Evolutionary conservation across 2,888 invertebrate genomes (phyloP), one percentile per base, ranked within the genome.

Genomic region (Pycnomerus fuliginosus): DNA sequence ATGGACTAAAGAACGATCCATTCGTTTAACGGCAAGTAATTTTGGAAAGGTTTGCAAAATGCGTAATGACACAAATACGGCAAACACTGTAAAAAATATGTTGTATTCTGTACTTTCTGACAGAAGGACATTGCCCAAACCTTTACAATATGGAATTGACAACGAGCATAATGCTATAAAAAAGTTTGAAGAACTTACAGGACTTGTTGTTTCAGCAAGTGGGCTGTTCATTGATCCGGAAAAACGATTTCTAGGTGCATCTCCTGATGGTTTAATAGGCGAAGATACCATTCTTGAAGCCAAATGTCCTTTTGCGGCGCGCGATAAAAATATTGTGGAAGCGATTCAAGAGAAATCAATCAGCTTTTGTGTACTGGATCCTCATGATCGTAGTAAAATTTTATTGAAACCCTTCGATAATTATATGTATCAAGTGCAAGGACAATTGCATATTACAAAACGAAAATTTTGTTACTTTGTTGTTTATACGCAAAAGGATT

Each of bases 191-290:
- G 38, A 41, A 10, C 16, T 13, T 8, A 20, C 17, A 10, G 41
- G 35, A 2, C 37, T 52, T 22, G 33, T 44, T 3, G 49, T 56
- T 7, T 20, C 16, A 2, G 16, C 27, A 3, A 55, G 59, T 32
- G 63, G 61, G n/a, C 44, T 61, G 14, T 57, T 61, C 37, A 51
- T 60, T 14, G 61, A 61, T 41, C 14, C 28, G 15, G 36, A 55
- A 16, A 16, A 33, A n/a, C 43, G 20, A 5, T 53, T 44, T 31
- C 38, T 58, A 3, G 58, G 53, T 3, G 56, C 56, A 30, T 50
- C 52, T 20, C 55, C 57, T 1, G 59, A 60, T 40, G 53, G 55
- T 14, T 30, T 58, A 1, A 46, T 56, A 14, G 57, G 41, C 27
- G 34, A 37, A 8, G 44, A 55, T 34, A 48, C 46, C 3, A 47